Percentiles rank a stretch among this genome's conserved stretches.
Evolutionary conservation across 1,140 invertebrate genomes (phyloP).

Genomic region (Trichonephila inaurata): DNA sequence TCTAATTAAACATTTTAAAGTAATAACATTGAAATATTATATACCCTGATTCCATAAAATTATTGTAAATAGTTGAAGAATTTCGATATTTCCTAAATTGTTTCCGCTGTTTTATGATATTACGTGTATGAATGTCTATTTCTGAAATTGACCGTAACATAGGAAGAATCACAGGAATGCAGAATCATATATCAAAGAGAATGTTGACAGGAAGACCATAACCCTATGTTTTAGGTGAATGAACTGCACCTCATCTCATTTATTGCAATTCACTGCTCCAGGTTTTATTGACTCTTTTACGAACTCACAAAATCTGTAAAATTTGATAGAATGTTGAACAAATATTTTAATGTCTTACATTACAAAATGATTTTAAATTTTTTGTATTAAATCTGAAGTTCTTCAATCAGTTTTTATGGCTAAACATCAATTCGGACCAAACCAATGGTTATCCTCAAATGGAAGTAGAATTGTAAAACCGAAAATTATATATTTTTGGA

Average conservation of each 20-base stretch:
- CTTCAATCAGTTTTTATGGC: no score
- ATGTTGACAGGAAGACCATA: background rate
- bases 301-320: background rate
- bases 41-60: no score
- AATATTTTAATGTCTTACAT: background rate
- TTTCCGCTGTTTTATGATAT: background rate
- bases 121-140: background rate
- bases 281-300: background rate
- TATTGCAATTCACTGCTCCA: background rate
- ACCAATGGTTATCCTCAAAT: no score
- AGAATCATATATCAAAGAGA: conserved; percentile 4
- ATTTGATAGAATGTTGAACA: background rate
- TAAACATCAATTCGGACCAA: no score
- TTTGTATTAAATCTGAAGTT: background rate
- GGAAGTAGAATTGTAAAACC: no score
- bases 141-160: background rate
- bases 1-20: no score
- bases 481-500: no score
- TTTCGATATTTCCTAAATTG: no score
- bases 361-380: background rate
- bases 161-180: background rate
- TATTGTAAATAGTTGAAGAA: no score
- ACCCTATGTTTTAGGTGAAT: background rate
- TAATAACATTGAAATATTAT: no score
- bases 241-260: background rate